Evolutionary conservation across 2,888 invertebrate genomes (phyloP).

Genomic region (Zootermopsis nevadensis): DNA sequence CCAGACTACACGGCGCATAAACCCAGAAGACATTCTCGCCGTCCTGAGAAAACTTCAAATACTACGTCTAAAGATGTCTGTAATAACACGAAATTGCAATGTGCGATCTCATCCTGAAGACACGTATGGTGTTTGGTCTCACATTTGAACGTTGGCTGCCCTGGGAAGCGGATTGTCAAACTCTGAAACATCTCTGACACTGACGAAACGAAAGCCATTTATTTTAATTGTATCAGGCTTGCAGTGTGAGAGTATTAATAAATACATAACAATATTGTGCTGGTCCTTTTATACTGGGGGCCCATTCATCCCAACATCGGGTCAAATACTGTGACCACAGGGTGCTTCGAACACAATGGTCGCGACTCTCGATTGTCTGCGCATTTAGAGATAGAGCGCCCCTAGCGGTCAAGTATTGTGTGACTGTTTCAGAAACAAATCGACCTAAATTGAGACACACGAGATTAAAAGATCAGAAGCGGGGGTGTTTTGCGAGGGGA

Average conservation of each 20-base stretch:
- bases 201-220: conserved; percentile 32
- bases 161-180: background rate
- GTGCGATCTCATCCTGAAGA: too few relatives aligned
- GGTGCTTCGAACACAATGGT: background rate
- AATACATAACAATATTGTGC: conserved; percentile 36
- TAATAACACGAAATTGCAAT: too few relatives aligned
- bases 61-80: too few relatives aligned
- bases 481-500: too few relatives aligned
- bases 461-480: too few relatives aligned
- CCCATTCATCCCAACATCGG: background rate
- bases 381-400: background rate
- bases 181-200: conserved; percentile 17
- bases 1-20: too few relatives aligned
- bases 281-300: conserved; percentile 10
- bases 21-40: too few relatives aligned
- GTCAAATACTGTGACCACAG: conserved; percentile 30
- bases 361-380: background rate
- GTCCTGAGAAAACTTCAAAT: too few relatives aligned
- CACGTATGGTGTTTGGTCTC: too few relatives aligned
- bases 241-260: conserved; percentile 24
- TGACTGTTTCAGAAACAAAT: too few relatives aligned
- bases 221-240: conserved; percentile 37
- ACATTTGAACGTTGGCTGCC: background rate
- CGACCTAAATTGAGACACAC: too few relatives aligned
- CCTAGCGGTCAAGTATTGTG: too few relatives aligned